phyloP scores from a whole-genome alignment of 1,140 invertebrate species.

The Drosophila tristis region DNA sequence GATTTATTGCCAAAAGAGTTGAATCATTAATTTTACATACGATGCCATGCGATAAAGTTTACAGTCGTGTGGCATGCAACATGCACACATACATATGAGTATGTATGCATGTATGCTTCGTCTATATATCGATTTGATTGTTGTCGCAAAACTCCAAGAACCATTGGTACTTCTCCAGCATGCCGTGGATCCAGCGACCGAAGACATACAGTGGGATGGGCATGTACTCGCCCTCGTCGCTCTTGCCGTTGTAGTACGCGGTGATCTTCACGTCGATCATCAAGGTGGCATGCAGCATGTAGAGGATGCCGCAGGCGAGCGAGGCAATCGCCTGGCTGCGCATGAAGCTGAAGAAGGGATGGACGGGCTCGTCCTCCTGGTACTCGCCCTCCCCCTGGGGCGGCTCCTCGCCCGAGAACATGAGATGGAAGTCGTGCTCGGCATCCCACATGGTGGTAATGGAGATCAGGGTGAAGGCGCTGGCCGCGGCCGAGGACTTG shows the following conservation, averaged over 20 bases:
- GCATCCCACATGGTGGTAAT: slow-evolving; percentile 41
- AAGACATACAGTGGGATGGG: slow-evolving; percentile 31
- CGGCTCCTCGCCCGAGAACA: not conserved
- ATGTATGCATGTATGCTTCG: no score
- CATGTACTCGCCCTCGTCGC: slow-evolving; percentile 6
- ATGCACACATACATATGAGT: no score
- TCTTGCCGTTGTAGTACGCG: not conserved
- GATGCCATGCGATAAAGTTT: no score
- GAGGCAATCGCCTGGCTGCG: slow-evolving; percentile 26
- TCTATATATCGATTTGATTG: not conserved
- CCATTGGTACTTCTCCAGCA: slow-evolving; percentile 20
- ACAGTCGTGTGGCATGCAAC: no score
- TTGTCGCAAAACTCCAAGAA: slow-evolving; percentile 18
- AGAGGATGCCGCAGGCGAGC: slow-evolving; percentile 34
- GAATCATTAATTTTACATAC: no score
- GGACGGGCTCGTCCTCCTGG: slow-evolving; percentile 3
- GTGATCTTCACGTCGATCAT: slow-evolving; percentile 42
- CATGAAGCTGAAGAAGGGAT: slow-evolving; percentile 23
- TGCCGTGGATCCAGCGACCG: slow-evolving; percentile 15
- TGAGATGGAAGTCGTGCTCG: slow-evolving; percentile 31
- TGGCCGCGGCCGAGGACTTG: slow-evolving; percentile 13
- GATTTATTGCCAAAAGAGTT: no score
- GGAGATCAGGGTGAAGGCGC: slow-evolving; percentile 25
- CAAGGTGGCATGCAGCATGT: slow-evolving; percentile 41
- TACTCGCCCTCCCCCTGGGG: not conserved